Conservation (phyloP, 1,140 invertebrate species). For the Drosophila nikananu region DNA sequence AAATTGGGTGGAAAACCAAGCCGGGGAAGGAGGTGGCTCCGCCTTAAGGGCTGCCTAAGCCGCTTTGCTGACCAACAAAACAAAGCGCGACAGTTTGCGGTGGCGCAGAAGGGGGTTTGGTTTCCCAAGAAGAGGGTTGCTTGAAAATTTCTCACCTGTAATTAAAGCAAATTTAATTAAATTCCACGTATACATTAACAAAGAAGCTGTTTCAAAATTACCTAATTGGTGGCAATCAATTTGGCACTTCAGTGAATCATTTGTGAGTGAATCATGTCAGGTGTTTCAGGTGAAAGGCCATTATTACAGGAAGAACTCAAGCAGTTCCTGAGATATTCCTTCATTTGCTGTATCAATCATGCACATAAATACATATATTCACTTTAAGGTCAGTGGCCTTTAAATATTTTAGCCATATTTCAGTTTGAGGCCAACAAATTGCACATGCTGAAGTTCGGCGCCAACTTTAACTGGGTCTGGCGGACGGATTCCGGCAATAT, state of each 20-base stretch:
- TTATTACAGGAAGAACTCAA: neutral
- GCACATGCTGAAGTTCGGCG: neutral
- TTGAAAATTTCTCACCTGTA: neutral
- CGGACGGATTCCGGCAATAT: neutral
- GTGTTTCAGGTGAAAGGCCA: neutral
- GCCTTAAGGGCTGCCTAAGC: constrained; percentile 25
- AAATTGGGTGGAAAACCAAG: neutral
- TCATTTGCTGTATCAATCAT: neutral
- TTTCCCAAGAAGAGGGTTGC: neutral
- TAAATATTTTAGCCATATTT: constrained; percentile 4
- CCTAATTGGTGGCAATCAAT: neutral
- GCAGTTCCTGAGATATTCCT: neutral
- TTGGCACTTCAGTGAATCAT: neutral
- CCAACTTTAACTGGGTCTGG: constrained; percentile 11
- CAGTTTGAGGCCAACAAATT: constrained; percentile 4
- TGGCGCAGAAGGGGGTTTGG: neutral
- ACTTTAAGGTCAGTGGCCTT: neutral
- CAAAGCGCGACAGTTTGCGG: constrained; percentile 19
- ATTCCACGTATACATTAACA: neutral
- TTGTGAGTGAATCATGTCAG: neutral
- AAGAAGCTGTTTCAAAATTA: neutral
- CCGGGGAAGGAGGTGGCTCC: neutral
- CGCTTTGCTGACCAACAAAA: constrained; percentile 46
- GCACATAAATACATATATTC: neutral
- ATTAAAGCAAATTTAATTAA: neutral